Evolutionary conservation across 2,888 invertebrate species (phyloP).

Genomic region (Hyposoter didymator): DNA sequence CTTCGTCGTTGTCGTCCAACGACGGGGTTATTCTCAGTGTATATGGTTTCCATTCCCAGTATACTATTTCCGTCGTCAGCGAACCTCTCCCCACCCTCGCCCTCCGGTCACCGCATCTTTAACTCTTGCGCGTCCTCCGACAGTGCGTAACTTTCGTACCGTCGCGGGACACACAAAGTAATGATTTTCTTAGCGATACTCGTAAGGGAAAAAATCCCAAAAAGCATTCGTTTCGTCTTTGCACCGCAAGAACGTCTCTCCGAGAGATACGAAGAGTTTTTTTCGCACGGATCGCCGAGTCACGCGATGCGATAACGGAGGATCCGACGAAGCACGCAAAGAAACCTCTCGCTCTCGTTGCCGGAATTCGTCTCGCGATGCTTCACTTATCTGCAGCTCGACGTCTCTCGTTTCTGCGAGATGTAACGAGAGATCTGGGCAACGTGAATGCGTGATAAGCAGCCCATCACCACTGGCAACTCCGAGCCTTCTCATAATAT

Average conservation of each 20-base stretch:
- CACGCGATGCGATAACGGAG: conserved; percentile 73
- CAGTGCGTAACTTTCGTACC: conserved; percentile 1
- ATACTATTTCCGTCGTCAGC: conserved; percentile 55
- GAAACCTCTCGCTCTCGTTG: neutral
- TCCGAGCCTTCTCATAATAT: neutral
- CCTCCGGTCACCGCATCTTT: conserved; percentile 13
- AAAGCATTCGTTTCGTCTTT: neutral
- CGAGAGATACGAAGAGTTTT: neutral
- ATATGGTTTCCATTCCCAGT: conserved; percentile 53
- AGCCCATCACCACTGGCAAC: neutral
- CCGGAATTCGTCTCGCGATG: neutral
- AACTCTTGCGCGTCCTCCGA: conserved; percentile 6
- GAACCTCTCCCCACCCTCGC: neutral
- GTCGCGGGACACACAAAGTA: neutral
- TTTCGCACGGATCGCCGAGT: conserved; percentile 74
- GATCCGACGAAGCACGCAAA: neutral
- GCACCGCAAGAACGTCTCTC: neutral
- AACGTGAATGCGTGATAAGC: neutral
- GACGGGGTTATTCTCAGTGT: conserved; percentile 47
- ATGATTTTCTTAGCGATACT: neutral
- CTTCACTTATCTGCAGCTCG: neutral
- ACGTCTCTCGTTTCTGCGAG: neutral
- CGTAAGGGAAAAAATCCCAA: neutral
- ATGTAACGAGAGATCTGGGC: neutral
- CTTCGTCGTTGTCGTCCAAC: conserved; percentile 15